phyloP scores from a whole-genome alignment of 2,888 invertebrate genomes.

The Nomada lathburiana region DNA sequence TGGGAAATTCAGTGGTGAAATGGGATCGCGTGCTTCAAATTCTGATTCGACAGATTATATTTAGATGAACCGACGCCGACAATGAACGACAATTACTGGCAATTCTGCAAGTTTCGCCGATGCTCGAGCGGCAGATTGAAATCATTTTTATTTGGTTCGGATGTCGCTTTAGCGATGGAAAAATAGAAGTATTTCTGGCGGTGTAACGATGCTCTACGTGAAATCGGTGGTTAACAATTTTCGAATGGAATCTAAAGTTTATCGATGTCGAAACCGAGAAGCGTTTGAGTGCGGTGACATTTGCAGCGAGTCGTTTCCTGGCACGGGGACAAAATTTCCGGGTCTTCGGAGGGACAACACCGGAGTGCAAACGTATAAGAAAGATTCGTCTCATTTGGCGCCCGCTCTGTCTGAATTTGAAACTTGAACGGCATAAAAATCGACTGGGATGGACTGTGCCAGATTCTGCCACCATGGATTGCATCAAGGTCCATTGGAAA shows the following conservation, averaged over 20 bases:
- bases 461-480: not conserved
- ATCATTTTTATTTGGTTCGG: not conserved
- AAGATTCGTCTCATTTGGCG: conserved; percentile 49
- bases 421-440: conserved; percentile 40
- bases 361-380: conserved; percentile 39
- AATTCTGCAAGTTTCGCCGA: not conserved
- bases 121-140: not conserved
- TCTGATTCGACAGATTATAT: not conserved
- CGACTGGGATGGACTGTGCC: not conserved
- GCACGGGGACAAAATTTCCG: conserved; percentile 39
- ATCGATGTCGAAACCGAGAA: conserved; percentile 35
- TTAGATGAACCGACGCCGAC: not conserved
- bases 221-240: not conserved
- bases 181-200: not conserved
- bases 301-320: conserved; percentile 27
- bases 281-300: conserved; percentile 26
- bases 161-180: not conserved
- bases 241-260: conserved; percentile 28
- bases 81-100: too few relatives aligned
- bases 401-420: conserved; percentile 31
- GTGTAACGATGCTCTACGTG: not conserved
- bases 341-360: conserved; percentile 36
- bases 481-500: not conserved
- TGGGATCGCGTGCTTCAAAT: too few relatives aligned
- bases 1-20: too few relatives aligned